These are phyloP conservation scores for Oasisia sp. DNA, from an alignment of 2,888 invertebrate species.

Conservation along the genomic window DNA sequence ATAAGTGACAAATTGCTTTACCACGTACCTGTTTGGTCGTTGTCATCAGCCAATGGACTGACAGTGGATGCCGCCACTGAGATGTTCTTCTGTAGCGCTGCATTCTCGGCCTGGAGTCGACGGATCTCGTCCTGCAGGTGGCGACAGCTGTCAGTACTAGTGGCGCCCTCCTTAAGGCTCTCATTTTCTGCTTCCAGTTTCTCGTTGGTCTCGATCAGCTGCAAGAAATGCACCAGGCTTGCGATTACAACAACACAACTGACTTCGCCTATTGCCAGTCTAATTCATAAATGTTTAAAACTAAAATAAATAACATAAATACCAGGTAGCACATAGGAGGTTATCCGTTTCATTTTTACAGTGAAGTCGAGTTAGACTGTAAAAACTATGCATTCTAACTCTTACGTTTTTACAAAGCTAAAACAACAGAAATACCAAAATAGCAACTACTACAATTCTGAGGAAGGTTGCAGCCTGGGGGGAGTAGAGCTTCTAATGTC, in stretches of 20 bases:
- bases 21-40: neutral
- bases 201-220: conserved; percentile 66
- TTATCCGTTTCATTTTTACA: too few species aligned
- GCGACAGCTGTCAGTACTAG: conserved; percentile 28
- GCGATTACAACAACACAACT: too few species aligned
- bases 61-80: conserved; percentile 26
- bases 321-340: too few species aligned
- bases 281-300: neutral
- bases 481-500: too few species aligned
- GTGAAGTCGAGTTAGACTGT: too few species aligned
- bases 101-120: conserved; percentile 63
- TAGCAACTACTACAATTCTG: too few species aligned
- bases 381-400: too few species aligned
- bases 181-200: conserved; percentile 65
- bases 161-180: conserved; percentile 50
- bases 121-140: conserved; percentile 57
- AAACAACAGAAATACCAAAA: too few species aligned
- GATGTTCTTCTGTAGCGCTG: conserved; percentile 62
- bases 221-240: conserved; percentile 20
- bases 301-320: too few species aligned
- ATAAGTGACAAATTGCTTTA: neutral
- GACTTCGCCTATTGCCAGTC: too few species aligned
- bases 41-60: neutral
- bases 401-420: too few species aligned
- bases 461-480: too few species aligned